Conservation (phyloP, 2,888 invertebrate species). For the Xanthia icteritia region DNA sequence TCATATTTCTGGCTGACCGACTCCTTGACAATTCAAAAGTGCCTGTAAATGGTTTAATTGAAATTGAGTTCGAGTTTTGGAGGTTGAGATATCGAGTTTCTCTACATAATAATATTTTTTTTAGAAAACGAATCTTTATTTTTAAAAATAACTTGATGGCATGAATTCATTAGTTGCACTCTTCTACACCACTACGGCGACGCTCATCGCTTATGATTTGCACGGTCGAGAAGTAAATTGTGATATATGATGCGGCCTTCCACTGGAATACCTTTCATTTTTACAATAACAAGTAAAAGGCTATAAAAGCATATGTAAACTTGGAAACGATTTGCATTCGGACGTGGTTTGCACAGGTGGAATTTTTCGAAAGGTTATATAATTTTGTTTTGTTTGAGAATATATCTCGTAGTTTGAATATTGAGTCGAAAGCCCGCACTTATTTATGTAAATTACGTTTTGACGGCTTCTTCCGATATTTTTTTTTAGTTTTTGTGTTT, state of each 20-base stretch:
- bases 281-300: conserved; percentile 55
- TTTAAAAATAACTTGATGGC: too few species aligned
- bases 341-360: not conserved
- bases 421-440: too few species aligned
- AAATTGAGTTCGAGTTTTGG: too few species aligned
- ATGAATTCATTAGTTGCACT: not conserved
- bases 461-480: not conserved
- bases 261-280: conserved; percentile 70
- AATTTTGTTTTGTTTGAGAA: conserved; percentile 6
- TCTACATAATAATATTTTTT: too few species aligned
- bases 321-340: conserved; percentile 45
- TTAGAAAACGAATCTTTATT: not conserved
- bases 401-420: not conserved
- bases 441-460: not conserved
- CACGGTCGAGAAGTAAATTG: conserved; percentile 49
- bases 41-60: too few species aligned
- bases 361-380: conserved; percentile 15
- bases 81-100: too few species aligned
- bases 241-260: conserved; percentile 71
- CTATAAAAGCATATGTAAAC: conserved; percentile 57
- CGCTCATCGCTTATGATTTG: conserved; percentile 31
- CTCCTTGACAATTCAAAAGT: too few species aligned
- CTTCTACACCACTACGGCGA: not conserved
- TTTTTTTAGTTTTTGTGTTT: not conserved
- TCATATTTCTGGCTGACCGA: too few species aligned